Evolutionary conservation across 1,140 invertebrate genomes (phyloP), one percentile per base, ranked within the genome.

Genomic region (Plodia interpunctella): DNA sequence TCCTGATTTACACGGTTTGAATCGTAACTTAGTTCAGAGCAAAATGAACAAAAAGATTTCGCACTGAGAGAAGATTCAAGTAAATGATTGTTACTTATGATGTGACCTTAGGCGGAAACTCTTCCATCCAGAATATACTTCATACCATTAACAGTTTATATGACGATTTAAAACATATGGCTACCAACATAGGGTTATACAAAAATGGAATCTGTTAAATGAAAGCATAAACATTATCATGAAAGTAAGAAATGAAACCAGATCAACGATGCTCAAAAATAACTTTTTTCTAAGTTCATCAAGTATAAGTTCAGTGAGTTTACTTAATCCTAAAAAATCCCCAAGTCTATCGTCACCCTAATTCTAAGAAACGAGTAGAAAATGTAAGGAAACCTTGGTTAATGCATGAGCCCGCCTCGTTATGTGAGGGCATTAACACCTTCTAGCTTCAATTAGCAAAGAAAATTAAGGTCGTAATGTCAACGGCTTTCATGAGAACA

Each of bases 401-500:
- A 21, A 51, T 51, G 49, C 20, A 51, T 21, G 18, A 51, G 8
- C 10, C 49, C 15, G 18, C n/a, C 49, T 19, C 49, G 18, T 20
- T 51, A 51, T 51, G 49, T 51, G 18, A 51, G 49, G 20, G 20
- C 49, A 51, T 51, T 51, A 51, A 21, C 49, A 53, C 51, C 51
- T 20, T 17, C 13, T 53, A 53, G 51, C 51, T 53, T 20, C 21
- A 53, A 53, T 53, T 53, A 53, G 51, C 19, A n/a, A 20, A 53
- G 20, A 53, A 53, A 53, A 21, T 51, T 51, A 20, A 51, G 49
- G 49, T 51, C 49, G 20, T 51, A 20, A 51, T 51, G 49, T 51
- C 49, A 21, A 21, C 10, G 11, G 11, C 5, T 9, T 53, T 53
- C 51, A 53, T 53, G 28, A 25, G 21, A 53, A 53, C 51, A 25